These are phyloP conservation scores for Agrochola circellaris DNA, from an alignment of 2,888 invertebrate species.

Conservation along the genomic window DNA sequence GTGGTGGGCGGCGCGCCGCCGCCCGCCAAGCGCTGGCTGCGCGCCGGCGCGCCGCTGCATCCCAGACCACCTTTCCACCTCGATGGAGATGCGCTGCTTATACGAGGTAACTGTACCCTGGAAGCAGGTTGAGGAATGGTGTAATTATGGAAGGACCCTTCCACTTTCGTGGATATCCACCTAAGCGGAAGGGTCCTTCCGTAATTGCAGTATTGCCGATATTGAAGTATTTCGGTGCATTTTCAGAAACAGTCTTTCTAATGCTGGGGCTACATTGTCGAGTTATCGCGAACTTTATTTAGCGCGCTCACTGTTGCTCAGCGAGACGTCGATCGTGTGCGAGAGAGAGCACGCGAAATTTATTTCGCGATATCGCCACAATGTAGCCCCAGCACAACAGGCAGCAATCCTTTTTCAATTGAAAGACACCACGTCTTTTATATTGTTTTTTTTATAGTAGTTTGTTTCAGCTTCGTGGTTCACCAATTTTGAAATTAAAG, in stretches of 20 bases:
- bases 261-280: too few species aligned
- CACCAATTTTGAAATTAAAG: too few species aligned
- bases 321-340: too few species aligned
- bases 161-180: neutral
- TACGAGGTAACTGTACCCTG: constrained; percentile 88
- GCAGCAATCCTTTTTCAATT: too few species aligned
- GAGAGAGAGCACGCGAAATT: too few species aligned
- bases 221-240: neutral
- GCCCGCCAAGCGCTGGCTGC: constrained; percentile 94
- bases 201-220: neutral
- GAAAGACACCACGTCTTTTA: too few species aligned
- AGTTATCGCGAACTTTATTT: too few species aligned
- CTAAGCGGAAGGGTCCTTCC: too few species aligned
- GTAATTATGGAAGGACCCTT: neutral
- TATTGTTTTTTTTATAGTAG: neutral
- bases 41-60: constrained; percentile 92
- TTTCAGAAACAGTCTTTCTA: neutral
- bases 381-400: too few species aligned
- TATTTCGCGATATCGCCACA: too few species aligned
- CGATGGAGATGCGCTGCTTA: constrained; percentile 92
- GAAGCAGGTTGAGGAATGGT: neutral
- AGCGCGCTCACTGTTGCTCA: too few species aligned
- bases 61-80: constrained; percentile 92
- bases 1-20: constrained; percentile 94
- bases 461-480: neutral